Evolutionary conservation across 1,140 invertebrate species (phyloP), one percentile per base, ranked within the genome.

Genomic region (Zophobas atratus): DNA sequence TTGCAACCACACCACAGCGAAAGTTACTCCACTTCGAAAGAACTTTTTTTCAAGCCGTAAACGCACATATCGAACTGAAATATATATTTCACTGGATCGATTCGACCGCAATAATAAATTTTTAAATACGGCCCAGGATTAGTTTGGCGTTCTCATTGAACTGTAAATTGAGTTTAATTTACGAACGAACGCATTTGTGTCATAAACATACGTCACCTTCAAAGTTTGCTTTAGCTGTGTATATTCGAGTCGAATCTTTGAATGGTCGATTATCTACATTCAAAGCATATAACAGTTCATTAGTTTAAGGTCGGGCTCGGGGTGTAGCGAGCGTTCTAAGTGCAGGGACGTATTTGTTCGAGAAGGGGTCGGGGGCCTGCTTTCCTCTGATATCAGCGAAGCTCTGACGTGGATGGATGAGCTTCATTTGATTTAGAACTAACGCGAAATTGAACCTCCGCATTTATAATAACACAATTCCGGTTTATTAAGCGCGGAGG

Each of bases 261-360:
- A 63, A 63, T 63, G 57, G 60, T 33, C 60, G 60, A 67, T 67
- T 67, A 67, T 67, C 60, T 46, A 67, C 60, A 67, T 67, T 67
- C 60, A 67, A 67, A 67, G 60, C 4, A 67, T 67, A 43, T 67
- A 67, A 67, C 60, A 67, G 60, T 67, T 67, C 38, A 67, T 67
- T 67, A 67, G 60, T 67, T 63, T 63, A 63, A 63, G 38, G 57
- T 63, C 57, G 57, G 36, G 38, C 34, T 57, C 49, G 49, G 49
- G 49, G 20, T 53, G 49, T 33, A 57, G 55, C 55, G 49, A 51
- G 49, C 49, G 4, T 5, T 51, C 20, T 57, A 57, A 57, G 55
- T 57, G 55, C 34, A 36, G 34, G 55, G 55, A 57, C 55, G 55
- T 57, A 41, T 41, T 67, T 67, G 41, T 41, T 67, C 57, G 2